Evolutionary conservation across 2,113 vertebrate genomes (phyloP).

Genomic region (Amblyornis subalaris): DNA sequence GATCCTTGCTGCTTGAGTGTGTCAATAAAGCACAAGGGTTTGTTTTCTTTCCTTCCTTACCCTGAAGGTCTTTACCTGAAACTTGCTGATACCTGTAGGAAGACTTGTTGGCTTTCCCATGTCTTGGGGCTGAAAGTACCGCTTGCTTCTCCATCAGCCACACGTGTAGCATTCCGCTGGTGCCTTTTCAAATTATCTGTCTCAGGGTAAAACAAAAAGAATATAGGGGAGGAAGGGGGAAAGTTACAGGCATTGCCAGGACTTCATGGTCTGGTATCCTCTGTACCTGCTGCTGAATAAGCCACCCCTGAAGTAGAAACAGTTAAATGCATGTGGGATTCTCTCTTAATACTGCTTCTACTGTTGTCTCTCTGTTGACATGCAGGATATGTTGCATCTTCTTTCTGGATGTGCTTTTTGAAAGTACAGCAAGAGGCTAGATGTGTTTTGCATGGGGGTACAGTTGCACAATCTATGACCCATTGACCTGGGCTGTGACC

Average conservation of each 20-base stretch:
- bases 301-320: not conserved
- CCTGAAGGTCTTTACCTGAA: not conserved
- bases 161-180: not conserved
- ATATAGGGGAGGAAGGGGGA: not conserved
- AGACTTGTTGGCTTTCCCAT: not conserved
- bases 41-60: not conserved
- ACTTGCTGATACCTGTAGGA: not conserved
- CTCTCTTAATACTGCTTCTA: not conserved
- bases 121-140: not conserved
- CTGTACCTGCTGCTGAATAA: not conserved
- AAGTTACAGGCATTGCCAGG: not conserved
- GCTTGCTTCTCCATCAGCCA: not conserved
- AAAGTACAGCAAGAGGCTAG: not conserved
- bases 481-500: not conserved
- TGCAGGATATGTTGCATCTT: not conserved
- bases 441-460: rapidly evolving
- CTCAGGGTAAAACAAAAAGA: not conserved
- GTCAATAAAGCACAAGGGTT: not conserved
- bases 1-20: not conserved
- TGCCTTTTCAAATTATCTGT: not conserved
- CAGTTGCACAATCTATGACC: rapidly evolving
- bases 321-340: not conserved
- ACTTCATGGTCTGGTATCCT: not conserved
- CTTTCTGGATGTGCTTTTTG: not conserved
- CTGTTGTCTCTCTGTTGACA: not conserved